A percentile compares a stretch with the other conserved stretches of the same genome.
phyloP scores from a whole-genome alignment of 2,797 vertebrate genomes.

The Acomys russatus region DNA sequence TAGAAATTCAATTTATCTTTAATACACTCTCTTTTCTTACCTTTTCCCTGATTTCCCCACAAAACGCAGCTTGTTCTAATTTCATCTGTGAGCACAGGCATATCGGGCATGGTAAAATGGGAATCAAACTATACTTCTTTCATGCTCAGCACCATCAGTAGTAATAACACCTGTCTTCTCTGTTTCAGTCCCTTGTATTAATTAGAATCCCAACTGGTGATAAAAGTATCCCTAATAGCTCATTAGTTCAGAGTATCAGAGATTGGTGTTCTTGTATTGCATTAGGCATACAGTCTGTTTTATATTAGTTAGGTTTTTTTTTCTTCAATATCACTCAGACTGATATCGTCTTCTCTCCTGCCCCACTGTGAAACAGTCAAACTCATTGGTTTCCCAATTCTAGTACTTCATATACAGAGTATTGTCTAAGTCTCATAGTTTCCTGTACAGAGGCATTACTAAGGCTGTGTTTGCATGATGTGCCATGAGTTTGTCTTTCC shows the following conservation, averaged over 20 bases:
- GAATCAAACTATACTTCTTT: not conserved
- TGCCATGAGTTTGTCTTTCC: not conserved
- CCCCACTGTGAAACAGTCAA: not conserved
- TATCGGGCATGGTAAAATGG: too few species aligned
- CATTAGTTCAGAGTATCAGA: not conserved
- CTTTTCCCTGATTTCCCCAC: not conserved
- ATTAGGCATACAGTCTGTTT: not conserved
- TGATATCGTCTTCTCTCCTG: not conserved
- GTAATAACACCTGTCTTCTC: too few species aligned
- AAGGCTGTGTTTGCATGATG: not conserved
- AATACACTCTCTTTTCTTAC: not conserved
- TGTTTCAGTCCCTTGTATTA: too few species aligned
- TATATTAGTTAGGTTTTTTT: not conserved
- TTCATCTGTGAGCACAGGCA: not conserved
- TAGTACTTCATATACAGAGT: not conserved
- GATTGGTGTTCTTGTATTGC: not conserved
- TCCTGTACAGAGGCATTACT: not conserved
- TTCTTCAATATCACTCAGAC: not conserved
- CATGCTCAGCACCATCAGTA: too few species aligned
- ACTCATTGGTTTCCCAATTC: not conserved
- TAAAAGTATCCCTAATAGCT: not conserved
- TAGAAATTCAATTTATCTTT: not conserved
- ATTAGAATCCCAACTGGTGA: not conserved
- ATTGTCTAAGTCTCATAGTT: not conserved
- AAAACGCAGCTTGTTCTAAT: not conserved